A percentile compares a stretch with the other conserved stretches of the same genome.
Evolutionary conservation across 2,113 vertebrate species (phyloP).

Genomic region (Pycnonotus jocosus): DNA sequence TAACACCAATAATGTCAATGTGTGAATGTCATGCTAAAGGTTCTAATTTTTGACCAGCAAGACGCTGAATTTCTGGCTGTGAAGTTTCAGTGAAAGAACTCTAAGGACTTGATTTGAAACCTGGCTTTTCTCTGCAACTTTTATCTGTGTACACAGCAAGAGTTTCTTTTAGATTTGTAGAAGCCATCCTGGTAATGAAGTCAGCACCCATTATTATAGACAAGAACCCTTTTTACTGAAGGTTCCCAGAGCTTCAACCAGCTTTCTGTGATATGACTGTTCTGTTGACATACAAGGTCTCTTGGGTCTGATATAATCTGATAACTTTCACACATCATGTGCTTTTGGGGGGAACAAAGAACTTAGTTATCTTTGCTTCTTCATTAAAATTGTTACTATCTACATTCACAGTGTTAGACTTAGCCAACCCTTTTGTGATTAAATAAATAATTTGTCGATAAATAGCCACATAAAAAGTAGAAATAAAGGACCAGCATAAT

Average conservation of each 20-base stretch:
- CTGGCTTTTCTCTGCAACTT: constrained; percentile 60
- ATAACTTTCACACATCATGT: constrained; percentile 45
- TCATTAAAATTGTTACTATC: constrained; percentile 6
- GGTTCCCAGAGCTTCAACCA: constrained; percentile 47
- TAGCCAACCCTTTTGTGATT: constrained; percentile 1
- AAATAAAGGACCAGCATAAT: background rate
- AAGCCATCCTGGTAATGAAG: constrained; percentile 54
- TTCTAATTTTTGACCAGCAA: constrained; percentile 66
- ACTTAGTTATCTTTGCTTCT: constrained; percentile 19
- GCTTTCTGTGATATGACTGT: constrained; percentile 56
- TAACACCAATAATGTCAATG: constrained; percentile 46
- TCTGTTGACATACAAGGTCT: constrained; percentile 65
- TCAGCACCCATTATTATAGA: constrained; percentile 54
- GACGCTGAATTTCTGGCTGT: constrained; percentile 53
- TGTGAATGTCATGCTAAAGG: constrained; percentile 47
- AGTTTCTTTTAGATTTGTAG: constrained; percentile 64
- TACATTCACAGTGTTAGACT: background rate
- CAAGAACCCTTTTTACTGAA: constrained; percentile 64
- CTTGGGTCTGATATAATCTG: constrained; percentile 61
- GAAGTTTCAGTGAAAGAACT: constrained; percentile 47
- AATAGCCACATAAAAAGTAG: background rate
- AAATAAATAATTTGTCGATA: background rate
- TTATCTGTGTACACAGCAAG: constrained; percentile 47
- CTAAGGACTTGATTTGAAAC: constrained; percentile 56
- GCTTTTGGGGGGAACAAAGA: constrained; percentile 44